Evolutionary conservation across 2,888 invertebrate species (phyloP), one percentile per base, ranked within the genome.

Genomic region (Lasioglossum leucozonium): DNA sequence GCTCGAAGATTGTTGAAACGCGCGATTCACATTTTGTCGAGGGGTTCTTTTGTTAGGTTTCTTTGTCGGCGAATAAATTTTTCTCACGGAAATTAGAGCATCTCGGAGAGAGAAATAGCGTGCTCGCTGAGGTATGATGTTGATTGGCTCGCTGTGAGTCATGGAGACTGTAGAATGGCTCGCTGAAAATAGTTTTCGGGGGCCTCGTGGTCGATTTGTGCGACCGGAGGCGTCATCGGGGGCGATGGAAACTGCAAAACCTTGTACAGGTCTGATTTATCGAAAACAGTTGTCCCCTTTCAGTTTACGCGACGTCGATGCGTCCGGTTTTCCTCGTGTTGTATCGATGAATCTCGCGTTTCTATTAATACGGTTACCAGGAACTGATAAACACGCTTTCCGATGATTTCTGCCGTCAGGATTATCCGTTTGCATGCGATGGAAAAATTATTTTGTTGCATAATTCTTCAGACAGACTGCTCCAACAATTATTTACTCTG

Each of bases 181-280:
- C n/a, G 62, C 72, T 55, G 51, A 77, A 88, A 81, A 88, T 88
- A 88, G 73, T 81, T 55, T 40, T 65, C 34, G 67, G 74, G 58
- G 82, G 10, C n/a, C n/a, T 26, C n/a, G 8, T n/a, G 13, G 26
- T 58, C 58, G 58, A 58, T 26, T 58, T 58, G 26, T 26, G 58
- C 26, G 58, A 58, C 26, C 47, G 37, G 34, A 37, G 74, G 77
- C 26, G 69, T 16, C 13, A 13, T 44, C 34, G 34, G 55, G 69
- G 72, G 30, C 47, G 58, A 13, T 22, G 42, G 22, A 55, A 30
- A 30, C 34, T 40, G 30, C 34, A 80, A 62, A 51, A 75, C 8
- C 30, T 62, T 62, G 42, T 69, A 72, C 8, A 62, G 18, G 8
- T 51, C 37, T 55, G 55, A 76, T 73, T 72, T 83, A 77, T 44